A percentile compares a stretch with the other conserved stretches of the same genome.
Conservation (phyloP, 1,140 invertebrate species). For the Aphis gossypii region DNA sequence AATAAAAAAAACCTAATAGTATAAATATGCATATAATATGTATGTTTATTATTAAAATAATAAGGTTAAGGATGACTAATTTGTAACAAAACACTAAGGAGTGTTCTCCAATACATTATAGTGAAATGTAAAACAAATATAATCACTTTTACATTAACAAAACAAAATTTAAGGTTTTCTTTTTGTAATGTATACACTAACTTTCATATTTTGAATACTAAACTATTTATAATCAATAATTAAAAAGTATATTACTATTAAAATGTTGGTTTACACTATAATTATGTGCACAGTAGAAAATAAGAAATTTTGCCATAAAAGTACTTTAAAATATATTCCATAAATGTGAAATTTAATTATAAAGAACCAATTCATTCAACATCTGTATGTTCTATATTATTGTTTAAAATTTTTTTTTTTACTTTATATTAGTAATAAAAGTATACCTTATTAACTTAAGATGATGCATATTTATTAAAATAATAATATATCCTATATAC, state of each 20-base stretch:
- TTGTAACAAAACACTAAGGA: not conserved
- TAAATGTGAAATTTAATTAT: not conserved
- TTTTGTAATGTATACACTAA: not conserved
- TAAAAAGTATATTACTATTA: not conserved
- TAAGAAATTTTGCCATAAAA: not conserved
- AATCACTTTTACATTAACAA: not conserved
- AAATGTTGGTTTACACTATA: not conserved
- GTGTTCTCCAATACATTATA: not conserved
- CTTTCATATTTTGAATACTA: not conserved
- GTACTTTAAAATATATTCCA: not conserved
- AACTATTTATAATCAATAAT: not conserved
- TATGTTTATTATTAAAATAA: not conserved
- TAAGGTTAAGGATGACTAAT: not conserved
- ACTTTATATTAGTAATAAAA: not conserved
- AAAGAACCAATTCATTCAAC: not conserved
- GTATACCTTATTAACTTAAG: no score
- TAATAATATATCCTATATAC: not conserved
- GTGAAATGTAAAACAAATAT: not conserved
- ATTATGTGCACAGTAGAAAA: not conserved
- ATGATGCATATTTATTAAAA: not conserved
- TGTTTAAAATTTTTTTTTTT: not conserved
- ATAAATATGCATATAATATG: not conserved
- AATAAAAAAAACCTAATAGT: not conserved
- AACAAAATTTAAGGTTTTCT: not conserved
- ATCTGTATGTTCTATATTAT: not conserved